Evolutionary conservation across 2,797 vertebrate species (phyloP), one percentile per base, ranked within the genome.

Genomic region (Sebastes hopkinsi): DNA sequence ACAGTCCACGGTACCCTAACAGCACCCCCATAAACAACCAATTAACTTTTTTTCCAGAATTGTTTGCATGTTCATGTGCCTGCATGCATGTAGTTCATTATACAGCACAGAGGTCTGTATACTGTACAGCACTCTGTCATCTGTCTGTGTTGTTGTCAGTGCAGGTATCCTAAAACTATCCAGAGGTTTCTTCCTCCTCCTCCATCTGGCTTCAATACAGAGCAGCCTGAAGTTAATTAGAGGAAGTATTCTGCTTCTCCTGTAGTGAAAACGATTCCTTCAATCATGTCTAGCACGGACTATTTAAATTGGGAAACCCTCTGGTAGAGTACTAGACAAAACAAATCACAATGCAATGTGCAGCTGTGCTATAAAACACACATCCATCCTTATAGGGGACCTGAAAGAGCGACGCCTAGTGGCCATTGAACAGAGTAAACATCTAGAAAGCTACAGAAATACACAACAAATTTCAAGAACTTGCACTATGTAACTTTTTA

Each of bases 191-290:
- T 55, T 77, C 32, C 61, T 77, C 32, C 69, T 82, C 54, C 72
- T 67, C 42, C 93, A 94, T 95, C 89, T 95, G 95, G 88, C 74
- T 90, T 90, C 79, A 94, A 91, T 93, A 89, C 67, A 89, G 46
- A 82, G 70, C 68, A 87, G 80, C 73, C 82, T 77, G 77, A 82
- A 68, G 80, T 85, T 90, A 81, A 92, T 89, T 88, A 91, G 46
- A 79, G 87, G 72, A 92, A 80, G 75, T 86, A 50, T 79, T 78
- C 62, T 0, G 50, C 79, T 76, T 89, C 83, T 75, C 54, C 10
- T 13, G 69, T 89, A 85, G 88, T 90, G 27, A 86, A 80, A 86
- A 83, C 8, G 22, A 69, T 42, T 69, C 52, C 12, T 56, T 76
- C 12, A 55, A 38, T 79, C 10, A 52, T 76, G 69, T 79, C 29